Base-by-base conservation (phyloP, 2,888 invertebrate genomes). In the Hyposoter didymator region DNA sequence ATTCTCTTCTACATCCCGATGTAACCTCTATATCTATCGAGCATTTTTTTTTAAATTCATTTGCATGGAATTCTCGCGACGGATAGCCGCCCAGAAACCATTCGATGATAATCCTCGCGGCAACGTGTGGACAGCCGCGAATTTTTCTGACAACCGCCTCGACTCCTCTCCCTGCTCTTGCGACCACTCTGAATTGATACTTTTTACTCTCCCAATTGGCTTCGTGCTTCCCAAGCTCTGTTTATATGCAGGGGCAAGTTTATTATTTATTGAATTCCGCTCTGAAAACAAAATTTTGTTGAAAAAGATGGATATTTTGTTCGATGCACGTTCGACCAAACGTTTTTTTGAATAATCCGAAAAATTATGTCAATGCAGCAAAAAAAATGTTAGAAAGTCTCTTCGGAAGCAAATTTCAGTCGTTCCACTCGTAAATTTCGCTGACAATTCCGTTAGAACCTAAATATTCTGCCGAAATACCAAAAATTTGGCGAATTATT, bases 21-120 rank as follows among this genome's bases (percentile, higher is more conserved):
- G n/a, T 14, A 17, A n/a, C 19, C 22, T 43, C 12, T 78, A 82
- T 69, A 84, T 43, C 89, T 90, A 90, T 90, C 74, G 45, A 22
- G 28, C 28, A 72, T 78, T 66, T 82, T 69, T 69, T 76, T 80
- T 52, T 47, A n/a, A n/a, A 74, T 91, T 90, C 90, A 90, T 90
- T 89, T 73, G 85, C 85, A 82, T 86, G 81, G 82, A 79, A 87
- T 83, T 78, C 59, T 81, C 81, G 78, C 81, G 83, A 84, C 78
- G 74, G 70, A 67, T 72, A 67, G n/a, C 62, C 59, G 19, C 73
- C 32, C 72, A 62, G 43, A 74, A 66, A 76, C 62, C 82, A 73
- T 83, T 14, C 81, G 74, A 78, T 83, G 74, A 55, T 76, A 70
- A 52, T 82, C 78, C 75, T 66, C 79, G 75, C 79, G 75, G 43